Evolutionary conservation across 2,888 invertebrate species (phyloP), one percentile per base, ranked within the genome.

Genomic region (Orthosia incerta): DNA sequence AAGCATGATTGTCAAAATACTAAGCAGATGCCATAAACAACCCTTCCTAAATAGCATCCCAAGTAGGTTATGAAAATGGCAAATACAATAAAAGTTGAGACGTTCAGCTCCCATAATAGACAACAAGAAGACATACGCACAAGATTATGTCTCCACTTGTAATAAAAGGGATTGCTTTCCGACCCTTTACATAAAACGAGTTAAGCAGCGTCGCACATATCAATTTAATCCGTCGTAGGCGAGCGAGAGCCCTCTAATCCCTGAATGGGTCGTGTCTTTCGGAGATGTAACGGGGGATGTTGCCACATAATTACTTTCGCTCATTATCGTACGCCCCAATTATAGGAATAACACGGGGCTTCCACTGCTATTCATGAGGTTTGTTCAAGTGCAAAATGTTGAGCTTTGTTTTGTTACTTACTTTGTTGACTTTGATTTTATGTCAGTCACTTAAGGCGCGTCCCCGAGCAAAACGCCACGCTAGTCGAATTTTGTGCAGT

Each of bases 161-260:
- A 94, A 94, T 94, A 95, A 94, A 94, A 93, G 93, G 93, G 93
- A 94, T 93, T 92, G 92, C 91, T 92, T 91, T 89, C 91, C 92
- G 93, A 93, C 93, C 93, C 93, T 95, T 94, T 93, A 94, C 93
- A 92, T 95, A 94, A 80, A 95, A 94, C 92, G 93, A 93, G 93
- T 93, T 91, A 92, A 93, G 91, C 89, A 88, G 90, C 93, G 92
- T 92, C 91, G 91, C 94, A 94, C 94, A 93, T 94, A 95, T 95
- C 94, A 95, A 94, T 95, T 94, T 96, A 95, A 95, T 94, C 94
- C 93, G 88, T 91, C 90, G 91, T 90, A 93, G 90, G 91, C 93
- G 90, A 89, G 89, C 88, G 91, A 91, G 92, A 95, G 93, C 93
- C 93, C 89, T 93, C 89, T 95, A 94, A 96, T 95, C 94, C 93